A percentile compares a stretch with the other conserved stretches of the same genome.
Evolutionary conservation across 2,888 invertebrate species (phyloP).

Genomic region (Conops quadrifasciatus): DNA sequence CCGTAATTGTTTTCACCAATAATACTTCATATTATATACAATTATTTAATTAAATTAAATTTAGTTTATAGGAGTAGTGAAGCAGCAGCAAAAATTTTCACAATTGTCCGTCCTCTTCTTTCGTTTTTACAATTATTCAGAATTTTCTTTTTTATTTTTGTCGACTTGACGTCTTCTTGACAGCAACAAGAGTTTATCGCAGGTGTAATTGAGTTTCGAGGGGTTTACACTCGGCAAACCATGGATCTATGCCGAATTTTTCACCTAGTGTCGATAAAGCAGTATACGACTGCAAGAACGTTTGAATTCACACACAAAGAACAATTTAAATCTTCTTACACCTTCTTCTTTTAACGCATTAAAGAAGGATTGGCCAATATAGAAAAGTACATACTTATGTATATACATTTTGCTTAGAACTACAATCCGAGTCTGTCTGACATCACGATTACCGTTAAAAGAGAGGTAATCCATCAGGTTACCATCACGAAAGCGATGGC

Average conservation of each 20-base stretch:
- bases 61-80: conserved; percentile 36
- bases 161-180: conserved; percentile 29
- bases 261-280: neutral
- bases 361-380: no score
- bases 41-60: conserved; percentile 47
- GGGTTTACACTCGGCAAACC: neutral
- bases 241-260: neutral
- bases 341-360: no score
- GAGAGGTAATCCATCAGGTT: no score
- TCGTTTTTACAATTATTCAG: conserved; percentile 39
- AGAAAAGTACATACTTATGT: no score
- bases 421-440: no score
- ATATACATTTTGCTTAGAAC: no score
- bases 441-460: no score
- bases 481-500: no score
- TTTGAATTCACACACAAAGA: no score
- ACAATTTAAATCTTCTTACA: no score
- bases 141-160: conserved; percentile 25
- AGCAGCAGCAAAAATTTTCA: conserved; percentile 39
- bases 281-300: neutral
- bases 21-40: conserved; percentile 19
- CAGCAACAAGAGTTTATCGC: conserved; percentile 13
- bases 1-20: neutral
- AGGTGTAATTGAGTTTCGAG: neutral
- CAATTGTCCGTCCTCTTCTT: conserved; percentile 38